Evolutionary conservation across 2,113 vertebrate genomes (phyloP).

Genomic region (Sarotherodon lohbergeri): DNA sequence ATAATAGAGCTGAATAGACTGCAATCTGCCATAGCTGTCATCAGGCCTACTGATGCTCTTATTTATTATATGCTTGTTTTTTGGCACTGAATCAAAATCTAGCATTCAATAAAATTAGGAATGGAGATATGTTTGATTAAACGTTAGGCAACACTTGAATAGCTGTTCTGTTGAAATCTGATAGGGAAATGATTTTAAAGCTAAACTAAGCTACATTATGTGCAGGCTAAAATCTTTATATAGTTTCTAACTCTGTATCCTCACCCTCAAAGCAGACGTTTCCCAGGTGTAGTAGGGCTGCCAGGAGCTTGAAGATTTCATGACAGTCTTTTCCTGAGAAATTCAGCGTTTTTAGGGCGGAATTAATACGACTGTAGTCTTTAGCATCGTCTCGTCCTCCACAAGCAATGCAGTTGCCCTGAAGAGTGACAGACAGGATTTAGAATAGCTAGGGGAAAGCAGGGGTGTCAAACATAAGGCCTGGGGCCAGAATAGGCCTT

Average conservation of each 20-base stretch:
- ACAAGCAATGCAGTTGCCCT: constrained; percentile 81
- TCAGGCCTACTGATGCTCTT: background rate
- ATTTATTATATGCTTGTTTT: background rate
- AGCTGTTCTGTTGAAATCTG: background rate
- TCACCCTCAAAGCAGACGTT: constrained; percentile 86
- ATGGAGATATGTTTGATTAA: background rate
- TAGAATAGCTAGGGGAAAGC: background rate
- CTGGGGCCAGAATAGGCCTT: fast-evolving
- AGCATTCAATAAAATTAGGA: background rate
- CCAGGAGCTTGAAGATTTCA: constrained; percentile 85
- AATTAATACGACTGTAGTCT: constrained; percentile 77
- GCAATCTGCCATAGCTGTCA: fast-evolving
- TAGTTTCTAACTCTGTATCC: background rate
- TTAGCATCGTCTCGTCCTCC: constrained; percentile 76
- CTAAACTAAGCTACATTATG: background rate
- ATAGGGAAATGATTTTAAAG: background rate
- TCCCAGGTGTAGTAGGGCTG: constrained; percentile 87
- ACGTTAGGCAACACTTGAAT: background rate
- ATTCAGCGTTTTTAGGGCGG: constrained; percentile 85
- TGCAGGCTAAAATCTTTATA: background rate
- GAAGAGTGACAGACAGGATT: background rate
- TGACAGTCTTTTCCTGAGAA: constrained; percentile 84
- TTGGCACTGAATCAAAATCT: background rate
- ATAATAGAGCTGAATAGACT: background rate
- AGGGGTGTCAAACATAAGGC: background rate